Conservation (phyloP, 1,140 invertebrate genomes). For the Heterodera schachtii region DNA sequence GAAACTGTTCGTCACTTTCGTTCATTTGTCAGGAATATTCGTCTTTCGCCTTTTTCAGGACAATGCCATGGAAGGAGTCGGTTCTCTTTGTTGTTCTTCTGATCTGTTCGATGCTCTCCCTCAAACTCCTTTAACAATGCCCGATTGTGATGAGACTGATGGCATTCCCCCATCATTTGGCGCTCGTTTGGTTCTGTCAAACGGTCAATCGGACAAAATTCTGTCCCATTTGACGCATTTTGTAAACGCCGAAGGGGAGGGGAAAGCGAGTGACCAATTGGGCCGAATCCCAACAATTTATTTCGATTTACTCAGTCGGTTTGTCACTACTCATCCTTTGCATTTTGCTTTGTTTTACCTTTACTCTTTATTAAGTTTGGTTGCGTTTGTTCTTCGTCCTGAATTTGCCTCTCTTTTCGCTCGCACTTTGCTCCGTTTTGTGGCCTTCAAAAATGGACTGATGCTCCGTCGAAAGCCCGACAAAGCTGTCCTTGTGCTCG, state of each 20-base stretch:
- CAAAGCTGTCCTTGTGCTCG: slow-evolving; percentile 6
- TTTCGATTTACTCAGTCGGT: slow-evolving; percentile 24
- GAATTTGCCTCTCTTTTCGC: slow-evolving; percentile 24
- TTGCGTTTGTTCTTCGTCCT: neutral
- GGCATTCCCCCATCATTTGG: slow-evolving; percentile 3
- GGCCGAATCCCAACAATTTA: slow-evolving; percentile 22
- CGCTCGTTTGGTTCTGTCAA: slow-evolving; percentile 8
- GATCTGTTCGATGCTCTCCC: slow-evolving; percentile 8
- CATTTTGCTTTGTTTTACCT: neutral
- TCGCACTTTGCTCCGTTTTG: slow-evolving; percentile 13
- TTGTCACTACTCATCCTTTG: neutral
- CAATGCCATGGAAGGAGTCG: neutral
- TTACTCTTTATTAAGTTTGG: neutral
- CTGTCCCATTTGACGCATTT: slow-evolving; percentile 10
- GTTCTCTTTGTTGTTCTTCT: neutral
- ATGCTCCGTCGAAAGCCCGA: slow-evolving; percentile 12
- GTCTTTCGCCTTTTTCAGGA: neutral
- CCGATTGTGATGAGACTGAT: neutral
- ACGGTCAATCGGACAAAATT: slow-evolving; percentile 21
- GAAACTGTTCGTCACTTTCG: neutral
- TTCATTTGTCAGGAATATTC: too few species aligned
- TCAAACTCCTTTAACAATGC: neutral
- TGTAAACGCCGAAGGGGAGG: neutral
- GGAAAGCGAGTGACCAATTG: neutral
- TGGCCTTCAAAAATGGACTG: slow-evolving; percentile 16